Base-by-base conservation (phyloP, 2,113 vertebrate species). In the Syngnathoides biaculeatus region DNA sequence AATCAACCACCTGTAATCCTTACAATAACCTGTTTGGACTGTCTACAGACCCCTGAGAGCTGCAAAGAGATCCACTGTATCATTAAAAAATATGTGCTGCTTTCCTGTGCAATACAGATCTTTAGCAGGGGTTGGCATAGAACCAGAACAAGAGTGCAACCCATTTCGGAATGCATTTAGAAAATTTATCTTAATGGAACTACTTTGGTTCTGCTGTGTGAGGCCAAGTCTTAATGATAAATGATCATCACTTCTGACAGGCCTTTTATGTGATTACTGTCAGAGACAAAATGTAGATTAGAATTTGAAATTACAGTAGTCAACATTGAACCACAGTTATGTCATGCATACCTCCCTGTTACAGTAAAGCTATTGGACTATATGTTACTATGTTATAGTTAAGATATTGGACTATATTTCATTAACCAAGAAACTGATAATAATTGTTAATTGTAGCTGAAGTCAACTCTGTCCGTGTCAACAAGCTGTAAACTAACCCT, bases 41-140 rank as follows among this genome's bases (percentile, higher is more conserved):
- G 13, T 72, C 65, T 67, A 20, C 67, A 43, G 68, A 71, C 71
- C 78, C 83, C 65, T 14, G 72, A 68, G 79, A 79, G 67, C 70
- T 86, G 77, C 83, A 88, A 89, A 86, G 77, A 75, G 80, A 85
- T 79, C 79, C 73, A 73, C 68, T 73, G 68, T 77, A 77, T 81
- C 73, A 81, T 80, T 83, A 80, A 76, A 84, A 84, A 82, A 72
- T 80, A 69, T 74, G 74, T 70, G 56, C 59, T 9, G 68, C 77
- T 72, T 65, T 57, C 45, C 63, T 50, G 73, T 71, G 61, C 75
- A 65, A 57, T 64, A 47, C 38, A 35, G 67, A 75, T 67, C 68
- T 13, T 1, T 64, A 69, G 69, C 61, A 64, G 64, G 58, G 78
- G 75, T 71, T 77, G 64, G 63, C 65, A 64, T 22, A 9, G 13